A percentile compares a stretch with the other conserved stretches of the same genome.
These are phyloP conservation scores for Dromaius novaehollandiae DNA, from an alignment of 2,113 vertebrate genomes.

Conservation along the genomic window DNA sequence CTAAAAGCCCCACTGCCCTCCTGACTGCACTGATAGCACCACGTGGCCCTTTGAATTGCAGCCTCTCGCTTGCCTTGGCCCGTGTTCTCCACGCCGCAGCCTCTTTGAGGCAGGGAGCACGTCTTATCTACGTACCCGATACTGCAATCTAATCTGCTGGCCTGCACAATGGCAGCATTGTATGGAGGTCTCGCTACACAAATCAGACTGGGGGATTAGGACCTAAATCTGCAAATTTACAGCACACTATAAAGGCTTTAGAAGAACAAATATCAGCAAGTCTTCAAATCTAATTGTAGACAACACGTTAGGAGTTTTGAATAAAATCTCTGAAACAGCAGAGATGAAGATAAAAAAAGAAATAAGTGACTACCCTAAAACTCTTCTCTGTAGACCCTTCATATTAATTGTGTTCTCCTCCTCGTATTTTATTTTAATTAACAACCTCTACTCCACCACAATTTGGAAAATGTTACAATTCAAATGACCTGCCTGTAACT, in stretches of 20 bases:
- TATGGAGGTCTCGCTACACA: background rate
- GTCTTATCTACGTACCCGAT: background rate
- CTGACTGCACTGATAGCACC: background rate
- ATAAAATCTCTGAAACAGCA: background rate
- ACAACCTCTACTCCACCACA: background rate
- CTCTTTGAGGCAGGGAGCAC: background rate
- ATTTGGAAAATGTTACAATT: background rate
- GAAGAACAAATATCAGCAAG: background rate
- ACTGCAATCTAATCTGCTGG: background rate
- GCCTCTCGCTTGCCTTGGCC: background rate
- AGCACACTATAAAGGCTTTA: background rate
- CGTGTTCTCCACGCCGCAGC: background rate
- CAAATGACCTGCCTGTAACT: background rate
- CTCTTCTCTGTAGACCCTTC: background rate
- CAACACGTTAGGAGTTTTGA: background rate
- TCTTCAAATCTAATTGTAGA: background rate
- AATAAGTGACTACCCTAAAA: background rate
- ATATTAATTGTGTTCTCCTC: background rate
- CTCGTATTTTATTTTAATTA: background rate
- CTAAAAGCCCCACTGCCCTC: background rate
- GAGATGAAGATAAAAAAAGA: background rate
- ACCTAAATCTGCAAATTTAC: background rate
- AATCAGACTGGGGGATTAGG: background rate
- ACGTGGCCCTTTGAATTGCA: background rate
- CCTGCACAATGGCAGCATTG: background rate